phyloP scores from a whole-genome alignment of 1,140 invertebrate genomes.

The Pogonomyrmex californicus region DNA sequence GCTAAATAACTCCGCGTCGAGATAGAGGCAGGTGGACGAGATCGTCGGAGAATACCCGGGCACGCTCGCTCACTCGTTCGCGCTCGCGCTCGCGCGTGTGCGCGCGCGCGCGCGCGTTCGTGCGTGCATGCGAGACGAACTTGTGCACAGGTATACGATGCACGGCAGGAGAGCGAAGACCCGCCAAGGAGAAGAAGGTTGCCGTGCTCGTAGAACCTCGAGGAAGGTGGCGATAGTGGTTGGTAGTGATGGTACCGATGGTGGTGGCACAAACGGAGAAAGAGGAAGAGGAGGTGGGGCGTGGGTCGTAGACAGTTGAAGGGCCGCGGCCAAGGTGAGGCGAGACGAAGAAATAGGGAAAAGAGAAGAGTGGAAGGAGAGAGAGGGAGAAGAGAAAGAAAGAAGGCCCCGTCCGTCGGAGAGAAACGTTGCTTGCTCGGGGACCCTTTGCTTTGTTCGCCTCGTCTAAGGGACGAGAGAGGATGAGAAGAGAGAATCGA shows the following conservation, averaged over 20 bases:
- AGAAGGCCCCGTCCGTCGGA: constrained; percentile 62
- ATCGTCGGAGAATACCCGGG: constrained; percentile 46
- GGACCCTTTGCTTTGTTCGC: constrained; percentile 78
- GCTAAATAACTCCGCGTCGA: constrained; percentile 68
- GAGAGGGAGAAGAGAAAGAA: constrained; percentile 50
- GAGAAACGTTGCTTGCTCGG: constrained; percentile 66
- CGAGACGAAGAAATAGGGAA: constrained; percentile 70
- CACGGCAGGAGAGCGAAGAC: constrained; percentile 58
- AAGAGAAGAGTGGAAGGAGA: constrained; percentile 31
- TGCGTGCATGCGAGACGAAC: not conserved
- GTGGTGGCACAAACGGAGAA: constrained; percentile 71
- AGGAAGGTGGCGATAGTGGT: constrained; percentile 71
- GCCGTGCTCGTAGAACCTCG: constrained; percentile 56
- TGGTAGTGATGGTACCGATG: constrained; percentile 57
- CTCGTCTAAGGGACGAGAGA: constrained; percentile 69
- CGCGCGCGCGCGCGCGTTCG: not conserved
- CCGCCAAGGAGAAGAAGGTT: constrained; percentile 56
- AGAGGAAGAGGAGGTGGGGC: constrained; percentile 77
- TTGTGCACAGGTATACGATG: constrained; percentile 41
- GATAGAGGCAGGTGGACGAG: constrained; percentile 68
- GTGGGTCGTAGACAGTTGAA: constrained; percentile 85
- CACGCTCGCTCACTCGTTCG: not conserved
- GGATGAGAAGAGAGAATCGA: constrained; percentile 61
- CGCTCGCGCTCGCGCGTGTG: not conserved
- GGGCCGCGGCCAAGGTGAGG: constrained; percentile 84